phyloP scores from a whole-genome alignment of 2,797 vertebrate species.

The Gallinago nigripennis region DNA sequence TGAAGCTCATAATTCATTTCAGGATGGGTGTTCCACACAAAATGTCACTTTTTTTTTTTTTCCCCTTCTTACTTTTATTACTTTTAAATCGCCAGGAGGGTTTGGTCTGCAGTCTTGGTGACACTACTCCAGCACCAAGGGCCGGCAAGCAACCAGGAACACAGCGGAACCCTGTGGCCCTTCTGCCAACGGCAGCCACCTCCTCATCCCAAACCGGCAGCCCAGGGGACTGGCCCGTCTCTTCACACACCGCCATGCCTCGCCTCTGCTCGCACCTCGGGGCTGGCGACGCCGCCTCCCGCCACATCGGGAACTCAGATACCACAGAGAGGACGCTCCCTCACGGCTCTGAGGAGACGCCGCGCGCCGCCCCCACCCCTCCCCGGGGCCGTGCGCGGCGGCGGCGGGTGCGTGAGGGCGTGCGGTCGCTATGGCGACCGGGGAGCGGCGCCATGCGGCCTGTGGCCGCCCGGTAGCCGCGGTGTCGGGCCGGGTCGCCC shows the following conservation, averaged over 20 bases:
- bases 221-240: background rate
- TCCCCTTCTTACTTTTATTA: background rate
- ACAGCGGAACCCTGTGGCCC: background rate
- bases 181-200: background rate
- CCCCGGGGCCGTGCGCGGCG: background rate
- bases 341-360: fast-evolving
- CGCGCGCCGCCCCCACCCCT: too few species aligned
- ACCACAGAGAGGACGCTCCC: background rate
- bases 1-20: background rate
- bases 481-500: background rate
- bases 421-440: background rate
- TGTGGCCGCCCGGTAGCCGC: background rate
- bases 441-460: background rate
- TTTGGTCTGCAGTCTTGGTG: fast-evolving
- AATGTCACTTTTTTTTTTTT: background rate
- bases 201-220: background rate
- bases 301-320: background rate
- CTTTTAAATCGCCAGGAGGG: background rate
- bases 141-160: fast-evolving
- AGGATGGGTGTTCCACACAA: background rate
- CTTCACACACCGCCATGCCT: background rate
- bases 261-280: background rate
- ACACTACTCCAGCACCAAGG: fast-evolving
- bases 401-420: background rate
- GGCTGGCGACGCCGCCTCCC: background rate